These are phyloP conservation scores for Oxytorus armatus DNA, from an alignment of 2,888 invertebrate species.

Conservation along the genomic window DNA sequence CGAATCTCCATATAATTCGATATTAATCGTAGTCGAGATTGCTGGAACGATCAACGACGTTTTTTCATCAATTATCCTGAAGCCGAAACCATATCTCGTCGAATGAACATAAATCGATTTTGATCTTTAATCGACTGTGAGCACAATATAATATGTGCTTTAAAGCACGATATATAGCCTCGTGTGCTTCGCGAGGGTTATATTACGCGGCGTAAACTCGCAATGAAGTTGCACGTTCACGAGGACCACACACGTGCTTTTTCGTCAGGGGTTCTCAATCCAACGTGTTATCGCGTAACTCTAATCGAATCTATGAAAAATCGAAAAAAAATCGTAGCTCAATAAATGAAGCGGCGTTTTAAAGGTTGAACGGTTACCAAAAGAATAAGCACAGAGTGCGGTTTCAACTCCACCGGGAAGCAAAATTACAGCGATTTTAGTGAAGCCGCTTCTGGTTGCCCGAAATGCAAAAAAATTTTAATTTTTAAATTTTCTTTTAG, in stretches of 20 bases:
- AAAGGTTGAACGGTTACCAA: no score
- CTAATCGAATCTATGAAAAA: no score
- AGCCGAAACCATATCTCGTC: slow-evolving; percentile 1
- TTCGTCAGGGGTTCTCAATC: slow-evolving; percentile 61
- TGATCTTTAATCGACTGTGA: slow-evolving; percentile 52
- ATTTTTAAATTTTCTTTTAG: no score
- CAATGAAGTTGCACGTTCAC: slow-evolving; percentile 57
- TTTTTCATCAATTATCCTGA: slow-evolving; percentile 47
- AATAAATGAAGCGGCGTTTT: no score
- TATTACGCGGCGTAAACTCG: slow-evolving; percentile 41
- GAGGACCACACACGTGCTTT: slow-evolving; percentile 65
- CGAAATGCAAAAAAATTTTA: no score
- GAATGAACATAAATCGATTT: slow-evolving; percentile 52
- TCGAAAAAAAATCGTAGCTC: no score
- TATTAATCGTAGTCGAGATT: slow-evolving; percentile 11
- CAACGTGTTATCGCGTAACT: no score
- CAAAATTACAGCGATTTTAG: no score
- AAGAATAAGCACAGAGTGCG: no score
- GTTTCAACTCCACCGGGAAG: no score
- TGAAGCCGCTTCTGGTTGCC: no score
- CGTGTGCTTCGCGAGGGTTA: slow-evolving; percentile 32
- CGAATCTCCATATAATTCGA: slow-evolving; percentile 30
- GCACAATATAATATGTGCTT: slow-evolving; percentile 38
- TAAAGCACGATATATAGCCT: slow-evolving; percentile 34
- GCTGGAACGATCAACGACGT: slow-evolving; percentile 32